These are phyloP conservation scores for Chamaea fasciata DNA, from an alignment of 2,113 vertebrate species.

Conservation along the genomic window DNA sequence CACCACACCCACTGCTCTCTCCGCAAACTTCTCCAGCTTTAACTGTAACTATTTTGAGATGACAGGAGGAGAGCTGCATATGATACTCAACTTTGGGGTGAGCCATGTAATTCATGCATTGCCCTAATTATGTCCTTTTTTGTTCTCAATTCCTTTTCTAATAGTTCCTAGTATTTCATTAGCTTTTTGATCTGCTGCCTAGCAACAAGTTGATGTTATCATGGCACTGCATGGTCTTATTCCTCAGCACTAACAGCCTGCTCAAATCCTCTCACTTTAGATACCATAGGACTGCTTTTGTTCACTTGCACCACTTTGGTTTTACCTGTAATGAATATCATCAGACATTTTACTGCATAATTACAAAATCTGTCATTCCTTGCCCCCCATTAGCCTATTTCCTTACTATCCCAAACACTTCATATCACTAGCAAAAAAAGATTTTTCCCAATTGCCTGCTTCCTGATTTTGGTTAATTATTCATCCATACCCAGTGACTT, in stretches of 20 bases:
- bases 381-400: fast-evolving
- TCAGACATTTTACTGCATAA: background rate
- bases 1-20: background rate
- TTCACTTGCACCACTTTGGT: background rate
- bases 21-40: background rate
- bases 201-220: conserved; percentile 30
- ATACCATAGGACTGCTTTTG: background rate
- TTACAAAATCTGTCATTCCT: background rate
- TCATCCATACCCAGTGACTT: background rate
- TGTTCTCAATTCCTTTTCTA: background rate
- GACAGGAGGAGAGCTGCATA: background rate
- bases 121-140: background rate
- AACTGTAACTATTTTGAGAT: background rate
- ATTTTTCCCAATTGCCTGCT: background rate
- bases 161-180: background rate
- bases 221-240: background rate
- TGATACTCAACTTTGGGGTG: background rate
- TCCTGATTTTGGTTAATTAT: background rate
- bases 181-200: conserved; percentile 29
- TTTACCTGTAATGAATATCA: background rate
- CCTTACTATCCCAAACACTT: background rate
- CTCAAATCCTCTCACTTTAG: background rate
- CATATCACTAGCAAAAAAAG: fast-evolving
- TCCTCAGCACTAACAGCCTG: background rate
- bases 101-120: background rate